phyloP scores from a whole-genome alignment of 2,888 invertebrate species.

The Nomada hirtipes region DNA sequence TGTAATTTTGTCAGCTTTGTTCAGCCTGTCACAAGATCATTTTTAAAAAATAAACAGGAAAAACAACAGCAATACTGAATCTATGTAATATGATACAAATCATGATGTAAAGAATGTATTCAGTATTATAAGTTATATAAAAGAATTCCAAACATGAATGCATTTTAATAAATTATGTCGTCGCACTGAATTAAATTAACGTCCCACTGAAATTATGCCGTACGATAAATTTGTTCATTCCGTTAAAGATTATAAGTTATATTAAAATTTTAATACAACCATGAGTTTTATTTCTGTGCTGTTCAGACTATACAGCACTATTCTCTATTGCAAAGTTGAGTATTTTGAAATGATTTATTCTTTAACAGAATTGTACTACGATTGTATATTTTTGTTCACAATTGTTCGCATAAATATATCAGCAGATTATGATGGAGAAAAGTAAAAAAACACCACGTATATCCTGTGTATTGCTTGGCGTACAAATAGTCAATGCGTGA shows the following conservation, averaged over 20 bases:
- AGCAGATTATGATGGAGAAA: background rate
- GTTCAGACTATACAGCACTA: no score
- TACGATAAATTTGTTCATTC: background rate
- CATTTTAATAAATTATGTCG: constrained; percentile 19
- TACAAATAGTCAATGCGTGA: constrained; percentile 16
- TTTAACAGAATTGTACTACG: no score
- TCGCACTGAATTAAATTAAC: background rate
- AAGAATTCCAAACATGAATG: constrained; percentile 4
- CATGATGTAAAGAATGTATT: background rate
- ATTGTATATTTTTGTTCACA: no score
- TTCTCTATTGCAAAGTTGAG: no score
- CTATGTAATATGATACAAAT: background rate
- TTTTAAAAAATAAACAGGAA: background rate
- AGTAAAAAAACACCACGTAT: background rate
- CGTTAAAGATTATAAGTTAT: background rate
- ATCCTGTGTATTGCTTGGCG: constrained; percentile 10
- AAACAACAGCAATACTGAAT: background rate
- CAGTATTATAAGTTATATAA: constrained; percentile 3
- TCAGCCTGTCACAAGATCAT: no score
- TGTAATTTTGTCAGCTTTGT: background rate
- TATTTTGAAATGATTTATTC: no score
- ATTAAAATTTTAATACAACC: background rate
- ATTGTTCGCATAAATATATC: background rate
- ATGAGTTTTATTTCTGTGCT: constrained; percentile 1
- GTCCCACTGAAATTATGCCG: background rate